phyloP scores from a whole-genome alignment of 2,797 vertebrate genomes.

The Typhlichthys eigenmanni region DNA sequence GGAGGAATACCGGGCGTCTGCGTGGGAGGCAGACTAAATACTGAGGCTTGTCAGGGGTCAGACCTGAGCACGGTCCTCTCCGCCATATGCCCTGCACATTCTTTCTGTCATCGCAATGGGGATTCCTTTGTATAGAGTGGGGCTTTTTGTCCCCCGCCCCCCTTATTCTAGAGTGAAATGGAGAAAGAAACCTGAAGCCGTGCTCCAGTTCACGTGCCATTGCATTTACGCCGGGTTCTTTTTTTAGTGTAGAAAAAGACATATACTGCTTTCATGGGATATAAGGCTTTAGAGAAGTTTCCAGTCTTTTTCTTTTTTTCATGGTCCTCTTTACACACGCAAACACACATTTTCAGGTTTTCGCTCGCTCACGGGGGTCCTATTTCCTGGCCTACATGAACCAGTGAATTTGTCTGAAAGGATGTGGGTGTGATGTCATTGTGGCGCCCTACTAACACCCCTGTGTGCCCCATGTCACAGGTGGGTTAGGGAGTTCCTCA shows the following conservation, averaged over 20 bases:
- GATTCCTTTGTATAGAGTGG: slow-evolving; percentile 74
- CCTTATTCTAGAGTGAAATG: slow-evolving; percentile 55
- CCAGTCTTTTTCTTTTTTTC: background rate
- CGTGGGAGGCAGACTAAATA: slow-evolving; percentile 68
- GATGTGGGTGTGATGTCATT: slow-evolving; percentile 44
- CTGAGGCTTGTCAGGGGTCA: slow-evolving; percentile 62
- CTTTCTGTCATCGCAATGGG: slow-evolving; percentile 66
- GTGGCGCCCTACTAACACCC: slow-evolving; percentile 34
- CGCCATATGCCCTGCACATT: slow-evolving; percentile 73
- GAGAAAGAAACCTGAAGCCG: slow-evolving; percentile 59
- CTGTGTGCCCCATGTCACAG: slow-evolving; percentile 68
- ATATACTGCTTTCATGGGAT: slow-evolving; percentile 8
- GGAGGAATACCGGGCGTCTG: slow-evolving; percentile 41
- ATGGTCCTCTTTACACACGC: background rate
- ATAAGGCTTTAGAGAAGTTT: slow-evolving; percentile 7
- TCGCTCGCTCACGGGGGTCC: background rate
- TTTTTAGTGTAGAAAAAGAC: slow-evolving; percentile 17
- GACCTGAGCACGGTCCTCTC: slow-evolving; percentile 57
- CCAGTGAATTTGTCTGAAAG: slow-evolving; percentile 11
- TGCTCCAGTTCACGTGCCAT: slow-evolving; percentile 53
- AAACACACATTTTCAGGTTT: background rate
- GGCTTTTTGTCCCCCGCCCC: slow-evolving; percentile 18
- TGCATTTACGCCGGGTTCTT: slow-evolving; percentile 50
- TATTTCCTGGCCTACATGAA: background rate
- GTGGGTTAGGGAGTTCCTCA: slow-evolving; percentile 97